These are phyloP conservation scores for Mus minutoides DNA, from an alignment of 2,797 vertebrate species.

Conservation along the genomic window DNA sequence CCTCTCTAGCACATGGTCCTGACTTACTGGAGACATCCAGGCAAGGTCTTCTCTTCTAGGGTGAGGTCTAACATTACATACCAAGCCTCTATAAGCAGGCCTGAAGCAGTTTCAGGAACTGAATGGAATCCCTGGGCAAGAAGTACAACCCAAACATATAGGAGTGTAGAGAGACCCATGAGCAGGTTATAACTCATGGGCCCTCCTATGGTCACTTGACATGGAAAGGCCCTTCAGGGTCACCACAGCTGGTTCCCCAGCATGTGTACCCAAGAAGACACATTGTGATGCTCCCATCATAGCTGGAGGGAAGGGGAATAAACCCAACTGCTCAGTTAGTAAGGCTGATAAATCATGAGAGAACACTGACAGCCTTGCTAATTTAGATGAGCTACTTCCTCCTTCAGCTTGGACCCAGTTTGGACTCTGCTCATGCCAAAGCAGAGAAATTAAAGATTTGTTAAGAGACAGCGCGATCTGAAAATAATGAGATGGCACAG, in stretches of 20 bases:
- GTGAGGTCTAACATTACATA: neutral
- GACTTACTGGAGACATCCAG: neutral
- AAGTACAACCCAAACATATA: neutral
- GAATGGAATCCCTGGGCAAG: neutral
- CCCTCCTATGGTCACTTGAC: neutral
- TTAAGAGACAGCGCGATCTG: conserved; percentile 26
- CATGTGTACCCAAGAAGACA: neutral
- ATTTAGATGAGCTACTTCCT: neutral
- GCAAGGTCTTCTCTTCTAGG: neutral
- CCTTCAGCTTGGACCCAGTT: neutral
- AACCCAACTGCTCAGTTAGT: fast-evolving
- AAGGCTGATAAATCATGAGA: neutral
- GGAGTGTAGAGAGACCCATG: fast-evolving
- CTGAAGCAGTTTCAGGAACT: neutral
- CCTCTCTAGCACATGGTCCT: neutral
- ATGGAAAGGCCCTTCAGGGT: neutral
- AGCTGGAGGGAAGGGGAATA: neutral
- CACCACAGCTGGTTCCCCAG: neutral
- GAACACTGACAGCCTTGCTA: fast-evolving
- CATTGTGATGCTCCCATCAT: fast-evolving
- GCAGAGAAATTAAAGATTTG: conserved; percentile 18
- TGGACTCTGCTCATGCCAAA: neutral
- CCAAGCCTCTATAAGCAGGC: neutral
- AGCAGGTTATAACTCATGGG: too few relatives aligned
- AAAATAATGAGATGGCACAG: conserved; percentile 2